Evolutionary conservation across 2,797 vertebrate species (phyloP).

Genomic region (Cirrhinus molitorella): DNA sequence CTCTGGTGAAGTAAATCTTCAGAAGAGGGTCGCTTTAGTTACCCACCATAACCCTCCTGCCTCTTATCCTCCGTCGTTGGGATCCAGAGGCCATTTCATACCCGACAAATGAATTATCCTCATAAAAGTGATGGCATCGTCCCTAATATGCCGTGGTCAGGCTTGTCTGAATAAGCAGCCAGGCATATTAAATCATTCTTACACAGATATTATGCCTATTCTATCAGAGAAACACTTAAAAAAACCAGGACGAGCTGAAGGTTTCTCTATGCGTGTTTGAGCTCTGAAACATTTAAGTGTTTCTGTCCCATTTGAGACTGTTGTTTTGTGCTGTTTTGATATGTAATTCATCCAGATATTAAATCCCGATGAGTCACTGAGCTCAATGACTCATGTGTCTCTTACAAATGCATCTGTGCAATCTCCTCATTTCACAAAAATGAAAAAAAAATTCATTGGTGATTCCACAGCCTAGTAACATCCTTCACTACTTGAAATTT

Average conservation of each 20-base stretch:
- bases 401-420: not conserved
- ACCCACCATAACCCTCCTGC: conserved; percentile 46
- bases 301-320: conserved; percentile 1
- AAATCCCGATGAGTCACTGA: not conserved
- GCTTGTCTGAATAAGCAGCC: conserved; percentile 60
- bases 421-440: too few species aligned
- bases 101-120: conserved; percentile 60
- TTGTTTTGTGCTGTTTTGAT: conserved; percentile 19
- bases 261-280: not conserved
- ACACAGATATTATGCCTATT: conserved; percentile 54
- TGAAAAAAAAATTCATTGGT: too few species aligned
- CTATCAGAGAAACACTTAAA: conserved; percentile 52
- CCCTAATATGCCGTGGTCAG: conserved; percentile 57
- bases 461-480: not conserved
- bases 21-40: conserved; percentile 54
- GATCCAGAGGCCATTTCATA: conserved; percentile 61
- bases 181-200: conserved; percentile 60
- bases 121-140: conserved; percentile 59
- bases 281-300: conserved; percentile 6
- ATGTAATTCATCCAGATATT: conserved; percentile 25
- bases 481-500: not conserved
- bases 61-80: conserved; percentile 33
- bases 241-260: not conserved
- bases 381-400: not conserved
- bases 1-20: conserved; percentile 48